Percentiles rank a stretch among this genome's conserved stretches.
Evolutionary conservation across 2,888 invertebrate species (phyloP).

Genomic region (Cynaeus angustus): DNA sequence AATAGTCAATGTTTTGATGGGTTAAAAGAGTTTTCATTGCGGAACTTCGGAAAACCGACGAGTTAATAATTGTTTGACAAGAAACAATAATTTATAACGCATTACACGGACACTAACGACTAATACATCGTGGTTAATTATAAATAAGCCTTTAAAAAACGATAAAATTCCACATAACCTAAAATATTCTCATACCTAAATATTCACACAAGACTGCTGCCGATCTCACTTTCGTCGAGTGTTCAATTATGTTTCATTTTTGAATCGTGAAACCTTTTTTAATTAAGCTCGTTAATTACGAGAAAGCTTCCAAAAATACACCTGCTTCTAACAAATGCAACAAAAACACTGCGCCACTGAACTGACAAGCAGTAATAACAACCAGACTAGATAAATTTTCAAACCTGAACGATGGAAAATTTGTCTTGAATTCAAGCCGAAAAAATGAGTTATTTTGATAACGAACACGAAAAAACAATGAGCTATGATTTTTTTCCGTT

Average conservation of each 20-base stretch:
- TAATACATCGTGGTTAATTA: constrained; percentile 32
- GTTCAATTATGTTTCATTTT: constrained; percentile 38
- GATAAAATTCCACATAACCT: constrained; percentile 37
- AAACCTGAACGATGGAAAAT: neutral
- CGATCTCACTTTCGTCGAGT: constrained; percentile 18
- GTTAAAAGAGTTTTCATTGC: constrained; percentile 7
- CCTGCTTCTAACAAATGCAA: constrained; percentile 11
- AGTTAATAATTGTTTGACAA: constrained; percentile 30
- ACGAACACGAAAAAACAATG: neutral
- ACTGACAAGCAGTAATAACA: constrained; percentile 29
- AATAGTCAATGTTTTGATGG: constrained; percentile 8
- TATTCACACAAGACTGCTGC: constrained; percentile 21
- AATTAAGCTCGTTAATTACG: constrained; percentile 33
- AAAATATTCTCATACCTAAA: constrained; percentile 15
- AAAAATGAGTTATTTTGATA: neutral
- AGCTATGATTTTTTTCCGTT: no score
- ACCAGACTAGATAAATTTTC: constrained; percentile 11
- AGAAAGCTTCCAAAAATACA: constrained; percentile 27
- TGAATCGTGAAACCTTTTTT: constrained; percentile 17
- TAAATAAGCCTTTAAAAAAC: constrained; percentile 38
- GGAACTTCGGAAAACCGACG: neutral
- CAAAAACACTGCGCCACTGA: constrained; percentile 22
- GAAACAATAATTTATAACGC: constrained; percentile 29
- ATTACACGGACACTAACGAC: constrained; percentile 23
- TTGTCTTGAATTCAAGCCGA: neutral